A percentile compares a stretch with the other conserved stretches of the same genome.
phyloP scores from a whole-genome alignment of 1,140 invertebrate genomes.

The Zophobas morio region DNA sequence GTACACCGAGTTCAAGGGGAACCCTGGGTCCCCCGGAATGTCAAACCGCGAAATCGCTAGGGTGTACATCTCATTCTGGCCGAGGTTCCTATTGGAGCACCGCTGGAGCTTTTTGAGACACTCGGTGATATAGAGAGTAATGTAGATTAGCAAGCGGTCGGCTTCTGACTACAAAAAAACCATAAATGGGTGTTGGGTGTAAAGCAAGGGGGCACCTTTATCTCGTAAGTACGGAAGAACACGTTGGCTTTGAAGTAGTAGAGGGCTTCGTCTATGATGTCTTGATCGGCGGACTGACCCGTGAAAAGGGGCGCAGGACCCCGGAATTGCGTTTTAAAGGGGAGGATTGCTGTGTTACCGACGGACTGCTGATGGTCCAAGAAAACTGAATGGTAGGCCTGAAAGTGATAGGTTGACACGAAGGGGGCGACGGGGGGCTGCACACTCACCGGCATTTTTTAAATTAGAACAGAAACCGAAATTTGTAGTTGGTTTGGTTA shows the following conservation, averaged over 20 bases:
- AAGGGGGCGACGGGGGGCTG: neutral
- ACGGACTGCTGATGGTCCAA: slow-evolving; percentile 79
- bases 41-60: slow-evolving; percentile 96
- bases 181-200: neutral
- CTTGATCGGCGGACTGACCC: slow-evolving; percentile 80
- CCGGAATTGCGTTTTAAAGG: slow-evolving; percentile 64
- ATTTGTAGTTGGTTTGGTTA: too few relatives aligned
- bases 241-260: slow-evolving; percentile 99
- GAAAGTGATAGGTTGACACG: slow-evolving; percentile 56
- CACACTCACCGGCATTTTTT: slow-evolving; percentile 21
- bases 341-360: slow-evolving; percentile 89
- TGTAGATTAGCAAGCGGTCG: slow-evolving; percentile 96
- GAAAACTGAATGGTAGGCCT: slow-evolving; percentile 97
- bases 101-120: slow-evolving; percentile 96
- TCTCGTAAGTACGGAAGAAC: slow-evolving; percentile 99
- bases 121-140: slow-evolving; percentile 99
- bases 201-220: slow-evolving; percentile 79
- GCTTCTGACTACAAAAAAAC: slow-evolving; percentile 84
- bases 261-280: slow-evolving; percentile 98
- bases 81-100: slow-evolving; percentile 91
- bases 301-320: slow-evolving; percentile 57
- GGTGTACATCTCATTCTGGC: slow-evolving; percentile 95
- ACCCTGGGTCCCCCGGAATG: slow-evolving; percentile 96
- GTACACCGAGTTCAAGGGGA: slow-evolving; percentile 98
- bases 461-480: neutral